These are phyloP conservation scores for Drosophila bunnanda DNA, from an alignment of 2,888 invertebrate genomes.

Conservation along the genomic window DNA sequence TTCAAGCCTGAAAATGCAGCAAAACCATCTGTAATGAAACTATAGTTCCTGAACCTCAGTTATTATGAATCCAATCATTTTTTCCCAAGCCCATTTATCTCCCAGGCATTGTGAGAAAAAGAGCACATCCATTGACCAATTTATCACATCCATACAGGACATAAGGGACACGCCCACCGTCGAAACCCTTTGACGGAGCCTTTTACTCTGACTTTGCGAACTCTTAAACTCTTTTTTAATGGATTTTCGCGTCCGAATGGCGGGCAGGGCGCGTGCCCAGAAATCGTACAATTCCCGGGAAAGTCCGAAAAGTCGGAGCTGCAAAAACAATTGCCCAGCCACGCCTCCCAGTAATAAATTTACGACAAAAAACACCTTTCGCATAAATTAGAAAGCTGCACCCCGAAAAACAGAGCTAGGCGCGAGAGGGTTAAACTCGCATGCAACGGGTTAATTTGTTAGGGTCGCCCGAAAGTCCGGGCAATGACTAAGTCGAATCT, in stretches of 20 bases:
- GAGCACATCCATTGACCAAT: slow-evolving; percentile 23
- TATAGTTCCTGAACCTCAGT: neutral
- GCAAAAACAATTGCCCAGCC: slow-evolving; percentile 61
- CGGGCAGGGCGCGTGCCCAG: slow-evolving; percentile 65
- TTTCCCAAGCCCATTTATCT: slow-evolving; percentile 28
- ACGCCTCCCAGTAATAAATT: slow-evolving; percentile 75
- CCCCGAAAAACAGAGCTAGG: slow-evolving; percentile 23
- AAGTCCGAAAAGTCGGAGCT: slow-evolving; percentile 39
- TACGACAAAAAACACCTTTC: slow-evolving; percentile 70
- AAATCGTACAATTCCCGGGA: slow-evolving; percentile 49
- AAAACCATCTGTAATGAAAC: neutral
- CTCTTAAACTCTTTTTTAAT: slow-evolving; percentile 50
- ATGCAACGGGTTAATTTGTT: slow-evolving; percentile 77
- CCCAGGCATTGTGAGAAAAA: slow-evolving; percentile 28
- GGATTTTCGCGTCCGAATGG: slow-evolving; percentile 27
- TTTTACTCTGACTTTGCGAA: slow-evolving; percentile 22
- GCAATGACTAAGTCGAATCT: slow-evolving; percentile 72
- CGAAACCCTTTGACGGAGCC: slow-evolving; percentile 53
- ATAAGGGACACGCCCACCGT: slow-evolving; percentile 54
- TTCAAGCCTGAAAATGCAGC: neutral
- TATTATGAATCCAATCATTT: neutral
- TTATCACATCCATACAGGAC: slow-evolving; percentile 42
- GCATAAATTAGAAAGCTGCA: slow-evolving; percentile 73
- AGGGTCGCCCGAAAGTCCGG: slow-evolving; percentile 51
- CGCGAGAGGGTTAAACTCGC: slow-evolving; percentile 56